Conservation (phyloP, 2,113 vertebrate genomes). For the Neomonachus schauinslandi region DNA sequence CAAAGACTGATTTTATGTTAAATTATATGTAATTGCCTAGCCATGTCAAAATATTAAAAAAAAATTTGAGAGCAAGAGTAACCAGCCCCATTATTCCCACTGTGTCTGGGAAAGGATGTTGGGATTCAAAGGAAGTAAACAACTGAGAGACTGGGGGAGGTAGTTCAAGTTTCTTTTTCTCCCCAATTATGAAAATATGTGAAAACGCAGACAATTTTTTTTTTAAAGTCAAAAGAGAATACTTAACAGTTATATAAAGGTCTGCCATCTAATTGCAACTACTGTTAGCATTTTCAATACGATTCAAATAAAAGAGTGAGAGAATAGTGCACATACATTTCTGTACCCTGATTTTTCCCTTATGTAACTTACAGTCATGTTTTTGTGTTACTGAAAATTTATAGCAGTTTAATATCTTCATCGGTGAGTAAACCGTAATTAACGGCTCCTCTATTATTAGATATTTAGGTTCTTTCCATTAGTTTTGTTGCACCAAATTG, state of each 20-base stretch:
- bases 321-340: not conserved
- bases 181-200: not conserved
- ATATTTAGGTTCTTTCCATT: not conserved
- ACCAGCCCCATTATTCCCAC: constrained; percentile 35
- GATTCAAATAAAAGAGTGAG: not conserved
- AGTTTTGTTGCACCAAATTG: not conserved
- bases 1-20: constrained; percentile 70
- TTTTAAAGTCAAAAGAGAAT: constrained; percentile 20
- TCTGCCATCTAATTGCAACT: not conserved
- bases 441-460: not conserved
- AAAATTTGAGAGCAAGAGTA: constrained; percentile 40
- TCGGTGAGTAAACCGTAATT: not conserved
- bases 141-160: not conserved
- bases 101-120: not conserved
- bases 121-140: constrained; percentile 39
- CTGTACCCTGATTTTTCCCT: constrained; percentile 7
- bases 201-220: not conserved
- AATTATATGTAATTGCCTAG: constrained; percentile 74
- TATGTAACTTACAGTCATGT: not conserved
- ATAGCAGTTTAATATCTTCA: not conserved
- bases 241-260: not conserved
- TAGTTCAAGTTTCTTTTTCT: not conserved
- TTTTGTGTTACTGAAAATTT: not conserved
- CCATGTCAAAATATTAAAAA: constrained; percentile 67
- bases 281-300: not conserved